A percentile compares a stretch with the other conserved stretches of the same genome.
Evolutionary conservation across 2,797 vertebrate genomes (phyloP).

Genomic region (Glyptemys insculpta): DNA sequence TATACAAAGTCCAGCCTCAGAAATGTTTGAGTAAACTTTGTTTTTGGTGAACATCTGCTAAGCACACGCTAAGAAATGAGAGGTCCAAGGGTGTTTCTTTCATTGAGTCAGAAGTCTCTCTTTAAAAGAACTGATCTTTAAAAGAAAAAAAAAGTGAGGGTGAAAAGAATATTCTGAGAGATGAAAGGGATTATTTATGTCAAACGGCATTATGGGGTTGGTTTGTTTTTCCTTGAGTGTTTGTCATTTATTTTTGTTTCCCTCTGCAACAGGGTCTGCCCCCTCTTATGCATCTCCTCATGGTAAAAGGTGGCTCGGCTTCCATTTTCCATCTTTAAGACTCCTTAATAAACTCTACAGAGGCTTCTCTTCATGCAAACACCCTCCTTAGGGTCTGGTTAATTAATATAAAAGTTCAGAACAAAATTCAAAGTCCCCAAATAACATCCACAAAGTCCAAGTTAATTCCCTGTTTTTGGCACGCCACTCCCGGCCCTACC

Average conservation of each 20-base stretch:
- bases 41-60: conserved; percentile 79
- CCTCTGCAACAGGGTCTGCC: background rate
- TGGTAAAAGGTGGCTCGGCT: background rate
- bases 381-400: background rate
- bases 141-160: background rate
- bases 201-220: background rate
- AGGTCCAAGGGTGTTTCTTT: conserved; percentile 52
- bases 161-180: background rate
- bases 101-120: conserved; percentile 57
- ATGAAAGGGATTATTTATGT: background rate
- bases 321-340: background rate
- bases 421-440: background rate
- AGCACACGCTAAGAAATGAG: conserved; percentile 59
- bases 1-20: conserved; percentile 79
- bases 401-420: background rate
- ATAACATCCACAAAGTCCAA: background rate
- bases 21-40: conserved; percentile 83
- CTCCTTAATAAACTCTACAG: background rate
- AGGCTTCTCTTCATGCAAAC: background rate
- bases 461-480: background rate
- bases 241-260: background rate
- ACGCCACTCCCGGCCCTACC: background rate
- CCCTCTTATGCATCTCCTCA: background rate
- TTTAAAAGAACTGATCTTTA: background rate
- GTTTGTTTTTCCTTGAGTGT: background rate